Conservation (phyloP, 2,888 invertebrate genomes). For the Idaea biselata region DNA sequence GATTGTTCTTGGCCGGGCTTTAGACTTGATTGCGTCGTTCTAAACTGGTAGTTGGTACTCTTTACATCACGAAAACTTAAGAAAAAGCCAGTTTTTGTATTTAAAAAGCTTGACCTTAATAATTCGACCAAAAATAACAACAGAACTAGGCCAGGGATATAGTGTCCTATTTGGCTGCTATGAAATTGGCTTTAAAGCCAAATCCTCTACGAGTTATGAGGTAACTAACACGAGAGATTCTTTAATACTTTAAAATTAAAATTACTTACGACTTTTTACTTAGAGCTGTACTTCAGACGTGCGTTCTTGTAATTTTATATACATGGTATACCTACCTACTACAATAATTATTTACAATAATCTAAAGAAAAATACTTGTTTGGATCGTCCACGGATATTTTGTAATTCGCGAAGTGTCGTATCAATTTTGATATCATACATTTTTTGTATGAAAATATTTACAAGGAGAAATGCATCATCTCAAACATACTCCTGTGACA, state of each 20-base stretch:
- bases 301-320: too few species aligned
- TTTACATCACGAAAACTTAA: background rate
- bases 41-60: too few species aligned
- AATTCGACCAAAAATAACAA: slow-evolving; percentile 29
- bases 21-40: background rate
- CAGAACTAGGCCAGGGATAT: slow-evolving; percentile 53
- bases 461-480: too few species aligned
- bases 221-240: slow-evolving; percentile 5
- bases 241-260: background rate
- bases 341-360: too few species aligned
- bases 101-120: slow-evolving; percentile 6
- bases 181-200: slow-evolving; percentile 28
- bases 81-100: slow-evolving; percentile 26
- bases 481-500: too few species aligned
- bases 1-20: background rate
- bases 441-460: too few species aligned
- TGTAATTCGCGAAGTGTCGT: too few species aligned
- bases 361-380: too few species aligned
- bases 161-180: slow-evolving; percentile 53
- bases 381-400: too few species aligned
- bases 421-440: too few species aligned
- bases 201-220: slow-evolving; percentile 21
- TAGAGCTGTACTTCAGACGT: too few species aligned
- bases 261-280: background rate
- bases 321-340: too few species aligned